Percentiles rank a stretch among this genome's conserved stretches.
Evolutionary conservation across 2,888 invertebrate genomes (phyloP).

Genomic region (Bellardia bayeri): DNA sequence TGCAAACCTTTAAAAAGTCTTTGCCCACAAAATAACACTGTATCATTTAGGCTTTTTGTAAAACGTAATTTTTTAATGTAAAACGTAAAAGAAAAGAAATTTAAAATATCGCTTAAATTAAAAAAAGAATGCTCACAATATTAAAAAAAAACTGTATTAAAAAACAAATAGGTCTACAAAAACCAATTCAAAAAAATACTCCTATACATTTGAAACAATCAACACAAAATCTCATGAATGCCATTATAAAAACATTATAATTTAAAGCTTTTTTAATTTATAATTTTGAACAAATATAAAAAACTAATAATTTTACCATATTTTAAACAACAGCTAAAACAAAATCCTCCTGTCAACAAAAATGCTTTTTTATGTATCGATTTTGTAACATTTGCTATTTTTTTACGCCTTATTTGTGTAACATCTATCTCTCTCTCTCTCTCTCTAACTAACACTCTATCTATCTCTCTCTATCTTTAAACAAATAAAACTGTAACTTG

Average conservation of each 20-base stretch:
- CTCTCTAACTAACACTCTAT: not conserved
- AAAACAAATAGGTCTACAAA: slow-evolving; percentile 39
- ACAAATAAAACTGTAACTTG: slow-evolving; percentile 45
- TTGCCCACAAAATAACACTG: slow-evolving; percentile 42
- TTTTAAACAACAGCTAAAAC: slow-evolving; percentile 46
- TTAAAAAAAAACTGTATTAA: slow-evolving; percentile 17
- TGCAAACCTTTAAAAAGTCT: not conserved
- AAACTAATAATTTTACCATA: slow-evolving; percentile 1
- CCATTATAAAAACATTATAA: slow-evolving; percentile 4
- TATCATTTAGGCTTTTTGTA: slow-evolving; percentile 69
- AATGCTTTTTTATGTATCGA: slow-evolving; percentile 75
- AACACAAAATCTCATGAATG: slow-evolving; percentile 56
- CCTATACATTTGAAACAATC: slow-evolving; percentile 37
- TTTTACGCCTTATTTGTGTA: slow-evolving; percentile 78
- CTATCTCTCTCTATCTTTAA: not conserved
- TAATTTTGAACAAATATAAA: too few species aligned
- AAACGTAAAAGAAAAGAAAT: slow-evolving; percentile 20
- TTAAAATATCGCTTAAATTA: slow-evolving; percentile 23
- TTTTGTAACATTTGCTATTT: slow-evolving; percentile 81
- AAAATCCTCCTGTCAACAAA: slow-evolving; percentile 46
- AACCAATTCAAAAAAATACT: slow-evolving; percentile 44
- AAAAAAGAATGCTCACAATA: slow-evolving; percentile 75
- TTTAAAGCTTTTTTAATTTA: slow-evolving; percentile 18
- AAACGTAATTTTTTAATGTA: slow-evolving; percentile 51
- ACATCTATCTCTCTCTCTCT: slow-evolving; percentile 38